Conservation (phyloP, 2,797 vertebrate species). For the Echeneis naucrates region DNA sequence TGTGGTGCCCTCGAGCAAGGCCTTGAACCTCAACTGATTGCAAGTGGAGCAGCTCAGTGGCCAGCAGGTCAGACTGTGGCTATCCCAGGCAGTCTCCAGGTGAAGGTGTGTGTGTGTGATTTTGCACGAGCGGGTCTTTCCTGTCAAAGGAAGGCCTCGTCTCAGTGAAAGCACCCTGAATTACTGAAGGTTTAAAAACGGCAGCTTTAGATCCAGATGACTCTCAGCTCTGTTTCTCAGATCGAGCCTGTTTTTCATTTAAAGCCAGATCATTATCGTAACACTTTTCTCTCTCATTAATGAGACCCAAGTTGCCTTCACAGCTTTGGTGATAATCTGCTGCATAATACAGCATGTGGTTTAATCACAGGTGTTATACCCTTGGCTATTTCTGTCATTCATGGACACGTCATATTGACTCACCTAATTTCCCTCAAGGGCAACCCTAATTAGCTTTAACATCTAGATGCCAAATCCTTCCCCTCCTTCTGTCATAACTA, state of each 20-base stretch:
- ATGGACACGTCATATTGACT: slow-evolving; percentile 3
- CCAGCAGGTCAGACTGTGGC: no score
- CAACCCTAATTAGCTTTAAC: not conserved
- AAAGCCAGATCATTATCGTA: slow-evolving; percentile 37
- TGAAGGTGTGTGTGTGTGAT: no score
- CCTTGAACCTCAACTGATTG: no score
- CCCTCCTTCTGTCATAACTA: not conserved
- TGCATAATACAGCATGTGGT: slow-evolving; percentile 11
- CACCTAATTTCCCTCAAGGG: not conserved
- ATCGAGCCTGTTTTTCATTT: slow-evolving; percentile 35
- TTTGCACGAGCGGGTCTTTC: no score
- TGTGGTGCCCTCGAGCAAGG: no score
- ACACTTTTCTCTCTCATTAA: slow-evolving; percentile 33
- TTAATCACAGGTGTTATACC: slow-evolving; percentile 23
- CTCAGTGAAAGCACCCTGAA: no score
- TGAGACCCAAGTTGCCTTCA: not conserved
- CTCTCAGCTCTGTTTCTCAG: slow-evolving; percentile 25
- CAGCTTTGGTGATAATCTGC: slow-evolving; percentile 26
- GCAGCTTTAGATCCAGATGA: not conserved
- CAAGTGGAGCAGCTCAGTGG: no score
- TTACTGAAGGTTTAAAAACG: no score
- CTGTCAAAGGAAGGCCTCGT: no score
- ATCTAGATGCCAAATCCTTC: not conserved
- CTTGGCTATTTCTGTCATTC: not conserved
- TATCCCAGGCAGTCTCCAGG: no score